Evolutionary conservation across 2,113 vertebrate genomes (phyloP).

Genomic region (Trematomus loennbergii): DNA sequence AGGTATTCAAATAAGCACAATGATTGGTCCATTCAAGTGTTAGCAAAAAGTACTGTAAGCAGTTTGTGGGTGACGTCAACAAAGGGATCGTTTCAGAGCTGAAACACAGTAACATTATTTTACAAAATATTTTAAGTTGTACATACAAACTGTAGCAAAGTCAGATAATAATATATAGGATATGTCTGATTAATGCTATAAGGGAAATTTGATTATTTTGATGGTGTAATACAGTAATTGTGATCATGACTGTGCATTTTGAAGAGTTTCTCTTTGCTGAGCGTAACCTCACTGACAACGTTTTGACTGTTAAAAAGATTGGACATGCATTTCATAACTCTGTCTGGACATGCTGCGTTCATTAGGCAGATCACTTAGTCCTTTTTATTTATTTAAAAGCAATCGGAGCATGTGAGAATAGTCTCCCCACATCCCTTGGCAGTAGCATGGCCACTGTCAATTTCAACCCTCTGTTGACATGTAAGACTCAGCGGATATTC

Average conservation of each 20-base stretch:
- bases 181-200: slow-evolving; percentile 70
- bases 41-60: slow-evolving; percentile 76
- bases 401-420: slow-evolving; percentile 24
- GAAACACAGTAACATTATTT: slow-evolving; percentile 64
- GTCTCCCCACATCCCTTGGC: neutral
- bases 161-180: slow-evolving; percentile 40
- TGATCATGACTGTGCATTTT: slow-evolving; percentile 70
- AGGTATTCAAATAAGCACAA: slow-evolving; percentile 63
- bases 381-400: slow-evolving; percentile 72
- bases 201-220: slow-evolving; percentile 80
- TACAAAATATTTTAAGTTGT: slow-evolving; percentile 73
- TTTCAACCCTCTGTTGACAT: neutral
- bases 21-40: slow-evolving; percentile 68
- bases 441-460: slow-evolving; percentile 31
- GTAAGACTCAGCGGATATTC: neutral
- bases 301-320: slow-evolving; percentile 42
- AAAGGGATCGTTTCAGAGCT: slow-evolving; percentile 77
- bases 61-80: slow-evolving; percentile 48
- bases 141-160: slow-evolving; percentile 71
- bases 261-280: slow-evolving; percentile 47
- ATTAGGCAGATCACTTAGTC: slow-evolving; percentile 40
- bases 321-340: slow-evolving; percentile 34
- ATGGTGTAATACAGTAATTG: slow-evolving; percentile 78
- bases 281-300: slow-evolving; percentile 61
- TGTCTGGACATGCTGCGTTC: slow-evolving; percentile 56